Base-by-base conservation (phyloP, 2,113 vertebrate species). In the Mus musculus region DNA sequence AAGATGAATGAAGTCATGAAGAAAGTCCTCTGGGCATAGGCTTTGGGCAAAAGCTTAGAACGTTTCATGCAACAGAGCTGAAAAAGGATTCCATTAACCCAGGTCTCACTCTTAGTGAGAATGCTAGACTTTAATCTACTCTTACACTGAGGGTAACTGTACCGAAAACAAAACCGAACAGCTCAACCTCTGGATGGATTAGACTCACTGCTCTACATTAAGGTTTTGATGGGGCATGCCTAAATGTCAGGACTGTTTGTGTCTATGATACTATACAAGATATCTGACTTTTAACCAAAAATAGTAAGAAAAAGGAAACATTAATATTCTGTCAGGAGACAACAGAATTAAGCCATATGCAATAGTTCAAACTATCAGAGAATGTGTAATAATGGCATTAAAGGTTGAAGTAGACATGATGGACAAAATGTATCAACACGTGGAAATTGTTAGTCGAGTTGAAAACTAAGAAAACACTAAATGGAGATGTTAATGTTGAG, bases 341-440 rank as follows among this genome's bases (percentile, higher is more conserved):
- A 95, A 81, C 10, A 91, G 80, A 87, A 65, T 63, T 36, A 91
- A 77, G 73, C 52, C 63, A 91, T 33, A 42, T 96, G 46, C 30
- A 42, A 73, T 92, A 3, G 39, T 93, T 89, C 22, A n/a, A 95
- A 42, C 28, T 81, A 14, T 80, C 52, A 71, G n/a, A 67, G 11
- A 89, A 17, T 63, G 88, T 61, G n/a, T 75, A 91, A 63, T 85
- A 84, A 80, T 39, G 49, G 13, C 81, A 46, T 88, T 97, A 81
- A 93, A 95, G n/a, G 3, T 28, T 80, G 13, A 93, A 42, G 14
- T 72, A 22, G 28, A 61, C 77, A 88, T 81, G 30, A 63, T 89
- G 4, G 76, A 73, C 13, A 26, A 2, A 26, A 82, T 77, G 0
- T 82, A 95, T 86, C 12, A 95, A 49, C 8, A 76, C 7, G n/a